Conservation (phyloP, 2,113 vertebrate genomes). For the Lamprotornis superbus region DNA sequence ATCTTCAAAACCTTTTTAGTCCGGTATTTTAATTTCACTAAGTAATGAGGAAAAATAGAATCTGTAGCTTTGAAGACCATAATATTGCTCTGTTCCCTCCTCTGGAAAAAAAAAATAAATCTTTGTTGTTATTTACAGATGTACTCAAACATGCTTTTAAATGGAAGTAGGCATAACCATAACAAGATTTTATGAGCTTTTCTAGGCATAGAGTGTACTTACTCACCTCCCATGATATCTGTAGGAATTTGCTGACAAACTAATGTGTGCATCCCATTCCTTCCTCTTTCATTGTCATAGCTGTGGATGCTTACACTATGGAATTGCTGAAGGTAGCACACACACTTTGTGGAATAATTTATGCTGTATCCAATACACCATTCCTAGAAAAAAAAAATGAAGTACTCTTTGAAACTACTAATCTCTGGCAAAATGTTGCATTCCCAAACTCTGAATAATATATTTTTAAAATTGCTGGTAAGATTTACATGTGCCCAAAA, state of each 20-base stretch:
- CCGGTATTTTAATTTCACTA: not conserved
- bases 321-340: not conserved
- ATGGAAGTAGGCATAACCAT: not conserved
- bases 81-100: not conserved
- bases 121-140: not conserved
- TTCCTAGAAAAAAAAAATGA: not conserved
- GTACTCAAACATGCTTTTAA: not conserved
- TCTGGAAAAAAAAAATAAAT: not conserved
- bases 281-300: not conserved
- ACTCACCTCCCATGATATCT: not conserved
- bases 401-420: not conserved
- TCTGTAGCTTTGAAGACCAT: not conserved
- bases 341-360: not conserved
- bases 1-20: not conserved
- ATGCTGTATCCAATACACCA: not conserved
- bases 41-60: not conserved
- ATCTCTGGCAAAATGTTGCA: not conserved
- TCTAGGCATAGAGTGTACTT: not conserved
- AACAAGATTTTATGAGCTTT: not conserved
- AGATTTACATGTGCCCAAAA: not conserved
- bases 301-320: not conserved
- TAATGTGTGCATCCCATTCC: not conserved
- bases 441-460: not conserved
- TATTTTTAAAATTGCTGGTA: not conserved
- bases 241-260: not conserved